Percentiles rank a stretch among this genome's conserved stretches.
Evolutionary conservation across 2,113 vertebrate species (phyloP).

Genomic region (Sapajus apella): DNA sequence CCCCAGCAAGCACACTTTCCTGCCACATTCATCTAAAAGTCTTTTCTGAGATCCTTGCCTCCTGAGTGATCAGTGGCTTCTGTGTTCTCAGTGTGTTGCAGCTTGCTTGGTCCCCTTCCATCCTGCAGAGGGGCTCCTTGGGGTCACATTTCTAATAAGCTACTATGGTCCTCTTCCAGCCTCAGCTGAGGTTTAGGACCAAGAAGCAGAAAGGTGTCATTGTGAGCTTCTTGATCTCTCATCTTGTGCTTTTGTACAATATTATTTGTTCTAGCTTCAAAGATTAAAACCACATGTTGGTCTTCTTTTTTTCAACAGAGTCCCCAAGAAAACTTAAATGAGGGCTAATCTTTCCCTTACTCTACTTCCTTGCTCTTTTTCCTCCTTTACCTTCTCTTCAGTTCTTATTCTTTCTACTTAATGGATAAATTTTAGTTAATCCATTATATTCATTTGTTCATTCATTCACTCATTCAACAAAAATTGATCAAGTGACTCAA

Average conservation of each 20-base stretch:
- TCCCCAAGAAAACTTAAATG: background rate
- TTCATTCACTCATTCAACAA: background rate
- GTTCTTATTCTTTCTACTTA: conserved; percentile 4
- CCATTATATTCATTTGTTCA: background rate
- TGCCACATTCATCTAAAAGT: background rate
- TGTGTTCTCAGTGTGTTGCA: background rate
- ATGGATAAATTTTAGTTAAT: background rate
- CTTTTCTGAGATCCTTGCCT: background rate
- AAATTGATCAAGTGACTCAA: background rate
- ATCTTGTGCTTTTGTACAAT: background rate
- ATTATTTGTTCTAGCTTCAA: background rate
- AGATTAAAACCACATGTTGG: background rate
- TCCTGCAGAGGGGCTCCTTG: background rate
- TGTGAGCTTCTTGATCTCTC: background rate
- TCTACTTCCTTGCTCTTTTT: background rate
- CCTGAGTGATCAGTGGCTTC: background rate
- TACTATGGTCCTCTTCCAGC: background rate
- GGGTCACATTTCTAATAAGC: background rate
- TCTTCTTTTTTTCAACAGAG: background rate
- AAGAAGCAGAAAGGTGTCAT: background rate
- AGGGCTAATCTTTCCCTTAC: background rate
- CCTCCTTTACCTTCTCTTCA: background rate
- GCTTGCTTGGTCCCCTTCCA: background rate
- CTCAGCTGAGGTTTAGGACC: background rate
- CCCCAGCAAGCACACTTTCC: background rate